phyloP scores from a whole-genome alignment of 2,113 vertebrate species.

The Martes martes region DNA sequence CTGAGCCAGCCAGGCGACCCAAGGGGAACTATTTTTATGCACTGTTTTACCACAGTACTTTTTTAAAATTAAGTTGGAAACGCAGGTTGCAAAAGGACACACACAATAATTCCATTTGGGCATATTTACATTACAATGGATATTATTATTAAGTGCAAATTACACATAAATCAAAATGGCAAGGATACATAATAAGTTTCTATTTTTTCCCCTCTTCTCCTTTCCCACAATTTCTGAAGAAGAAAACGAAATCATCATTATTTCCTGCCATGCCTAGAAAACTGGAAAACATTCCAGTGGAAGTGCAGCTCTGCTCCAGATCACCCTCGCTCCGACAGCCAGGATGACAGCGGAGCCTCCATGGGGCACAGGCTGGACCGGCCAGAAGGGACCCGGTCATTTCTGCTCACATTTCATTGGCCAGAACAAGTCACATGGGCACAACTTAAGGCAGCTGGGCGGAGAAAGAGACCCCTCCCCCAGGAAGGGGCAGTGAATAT shows the following conservation, averaged over 20 bases:
- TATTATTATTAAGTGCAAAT: conserved; percentile 11
- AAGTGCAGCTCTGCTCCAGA: neutral
- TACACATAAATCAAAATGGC: conserved; percentile 59
- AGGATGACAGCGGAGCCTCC: neutral
- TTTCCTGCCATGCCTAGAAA: neutral
- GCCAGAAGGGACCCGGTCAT: neutral
- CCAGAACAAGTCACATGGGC: neutral
- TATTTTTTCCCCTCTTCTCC: conserved; percentile 20
- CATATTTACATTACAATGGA: conserved; percentile 68
- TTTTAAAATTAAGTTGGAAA: neutral
- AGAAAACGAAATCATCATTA: neutral
- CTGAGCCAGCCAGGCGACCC: neutral
- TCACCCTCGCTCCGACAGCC: neutral
- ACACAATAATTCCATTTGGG: neutral
- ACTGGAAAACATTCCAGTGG: neutral
- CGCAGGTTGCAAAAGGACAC: neutral
- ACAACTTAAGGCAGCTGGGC: neutral
- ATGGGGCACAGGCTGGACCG: fast-evolving
- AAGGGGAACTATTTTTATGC: neutral
- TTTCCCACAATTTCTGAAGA: neutral
- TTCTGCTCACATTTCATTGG: neutral
- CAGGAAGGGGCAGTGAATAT: neutral
- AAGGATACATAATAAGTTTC: conserved; percentile 3
- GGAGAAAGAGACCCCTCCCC: neutral
- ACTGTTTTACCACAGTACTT: neutral